Evolutionary conservation across 2,888 invertebrate genomes (phyloP).

Genomic region (Steinernema hermaphroditum): DNA sequence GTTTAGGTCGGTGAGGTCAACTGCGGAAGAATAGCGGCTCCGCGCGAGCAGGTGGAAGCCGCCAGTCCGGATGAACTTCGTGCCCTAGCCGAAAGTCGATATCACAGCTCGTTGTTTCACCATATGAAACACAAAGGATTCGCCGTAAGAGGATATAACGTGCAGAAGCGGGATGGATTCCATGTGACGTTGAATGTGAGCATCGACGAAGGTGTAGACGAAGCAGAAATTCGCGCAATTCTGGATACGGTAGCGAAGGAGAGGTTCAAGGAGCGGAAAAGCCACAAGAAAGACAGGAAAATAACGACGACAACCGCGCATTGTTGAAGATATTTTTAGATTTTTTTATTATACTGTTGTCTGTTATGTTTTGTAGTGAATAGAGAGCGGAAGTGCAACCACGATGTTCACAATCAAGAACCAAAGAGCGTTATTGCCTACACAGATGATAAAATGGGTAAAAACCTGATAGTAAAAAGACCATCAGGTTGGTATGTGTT

Average conservation of each 20-base stretch:
- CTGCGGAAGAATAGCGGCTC: conserved; percentile 48
- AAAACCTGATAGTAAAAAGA: no score
- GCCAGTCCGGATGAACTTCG: conserved; percentile 33
- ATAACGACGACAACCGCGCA: not conserved
- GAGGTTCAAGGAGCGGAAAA: conserved; percentile 14
- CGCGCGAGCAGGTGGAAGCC: conserved; percentile 46
- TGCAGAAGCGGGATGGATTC: conserved; percentile 42
- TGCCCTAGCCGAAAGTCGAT: conserved; percentile 34
- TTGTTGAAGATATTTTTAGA: no score
- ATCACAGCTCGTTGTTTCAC: conserved; percentile 40
- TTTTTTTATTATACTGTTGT: not conserved
- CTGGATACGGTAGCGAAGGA: conserved; percentile 25
- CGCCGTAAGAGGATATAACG: conserved; percentile 19
- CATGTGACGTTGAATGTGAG: conserved; percentile 44
- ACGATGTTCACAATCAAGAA: no score
- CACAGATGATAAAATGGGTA: no score
- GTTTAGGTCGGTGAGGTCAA: conserved; percentile 54
- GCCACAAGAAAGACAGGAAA: not conserved
- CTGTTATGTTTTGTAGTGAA: no score
- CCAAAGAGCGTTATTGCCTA: no score
- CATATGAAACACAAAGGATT: conserved; percentile 41
- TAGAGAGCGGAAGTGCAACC: no score
- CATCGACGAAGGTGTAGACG: conserved; percentile 36
- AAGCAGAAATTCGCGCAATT: conserved; percentile 30
- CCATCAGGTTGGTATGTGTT: not conserved